phyloP scores from a whole-genome alignment of 2,113 vertebrate species.

The Coryphaenoides rupestris region DNA sequence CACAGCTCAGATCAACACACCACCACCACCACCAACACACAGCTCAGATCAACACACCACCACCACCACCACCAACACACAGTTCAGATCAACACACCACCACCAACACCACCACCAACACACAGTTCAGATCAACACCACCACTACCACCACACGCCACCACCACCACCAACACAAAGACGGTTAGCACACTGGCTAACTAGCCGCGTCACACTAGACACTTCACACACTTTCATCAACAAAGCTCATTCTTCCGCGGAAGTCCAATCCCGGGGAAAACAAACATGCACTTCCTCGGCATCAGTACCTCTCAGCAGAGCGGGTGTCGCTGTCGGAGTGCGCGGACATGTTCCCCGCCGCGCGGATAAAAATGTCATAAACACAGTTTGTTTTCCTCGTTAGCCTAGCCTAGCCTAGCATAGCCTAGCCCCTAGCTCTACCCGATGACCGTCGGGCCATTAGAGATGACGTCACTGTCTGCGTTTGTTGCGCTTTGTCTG shows the following conservation, averaged over 20 bases:
- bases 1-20: no score
- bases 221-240: constrained; percentile 44
- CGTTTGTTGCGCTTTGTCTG: constrained; percentile 4
- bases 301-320: not conserved
- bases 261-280: constrained; percentile 13
- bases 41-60: constrained; percentile 24
- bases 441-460: constrained; percentile 48
- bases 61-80: no score
- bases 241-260: constrained; percentile 30
- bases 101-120: no score
- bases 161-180: constrained; percentile 58
- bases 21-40: no score
- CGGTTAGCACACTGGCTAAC: constrained; percentile 42
- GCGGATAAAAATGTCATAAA: no score
- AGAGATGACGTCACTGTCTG: constrained; percentile 48
- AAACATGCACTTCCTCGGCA: constrained; percentile 16
- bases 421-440: constrained; percentile 41
- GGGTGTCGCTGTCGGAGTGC: not conserved
- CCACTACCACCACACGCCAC: no score
- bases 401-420: constrained; percentile 33
- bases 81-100: constrained; percentile 24
- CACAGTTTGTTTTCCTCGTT: not conserved
- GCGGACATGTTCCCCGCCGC: constrained; percentile 25
- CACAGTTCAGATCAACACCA: constrained; percentile 23
- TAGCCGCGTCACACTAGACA: constrained; percentile 51